Base-by-base conservation (phyloP, 2,888 invertebrate species). In the Megaustenia siamemsis region DNA sequence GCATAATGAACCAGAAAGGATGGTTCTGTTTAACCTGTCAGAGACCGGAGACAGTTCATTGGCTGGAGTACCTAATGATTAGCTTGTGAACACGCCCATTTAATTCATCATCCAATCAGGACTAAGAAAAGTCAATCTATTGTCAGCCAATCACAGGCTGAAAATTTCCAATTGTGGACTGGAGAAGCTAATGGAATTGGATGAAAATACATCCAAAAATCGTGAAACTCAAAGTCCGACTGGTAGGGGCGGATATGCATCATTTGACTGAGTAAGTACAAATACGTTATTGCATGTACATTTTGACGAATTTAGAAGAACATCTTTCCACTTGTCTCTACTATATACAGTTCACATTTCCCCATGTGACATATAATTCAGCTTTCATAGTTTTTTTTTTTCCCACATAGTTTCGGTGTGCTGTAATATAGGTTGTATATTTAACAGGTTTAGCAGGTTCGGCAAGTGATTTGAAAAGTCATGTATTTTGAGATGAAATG, bases 131-230 rank as follows among this genome's bases (percentile, higher is more conserved):
- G 45, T 32, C 12, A 18, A 63, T 49, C 40, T n/a, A 53, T 18
- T n/a, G 45, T 68, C 76, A 63, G 76, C 82, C 82, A 83, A 49
- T 83, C 82, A 76, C 10, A 35, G 82, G 76, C 82, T 75, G 82
- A 24, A 35, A 76, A 68, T 76, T 83, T 69, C 40, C 38, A 35
- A 45, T 76, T 40, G 69, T 60, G 82, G 49, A 35, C 56, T 49
- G 76, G 75, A 35, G 63, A 49, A 45, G 24, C 53, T 83, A 79
- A 84, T 84, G 84, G 84, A 79, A 78, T 79, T 84, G 84, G 84
- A 84, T 84, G 84, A 84, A 84, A 84, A 84, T 84, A 79, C 84
- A 84, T 73, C 84, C 84, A 84, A 84, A 69, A 53, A 79, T 84
- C 79, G 79, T 84, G 43, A 79, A 79, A 68, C 79, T 84, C 84